Evolutionary conservation across 2,113 vertebrate genomes (phyloP), one percentile per base, ranked within the genome.

Genomic region (Poeciliopsis prolifica): DNA sequence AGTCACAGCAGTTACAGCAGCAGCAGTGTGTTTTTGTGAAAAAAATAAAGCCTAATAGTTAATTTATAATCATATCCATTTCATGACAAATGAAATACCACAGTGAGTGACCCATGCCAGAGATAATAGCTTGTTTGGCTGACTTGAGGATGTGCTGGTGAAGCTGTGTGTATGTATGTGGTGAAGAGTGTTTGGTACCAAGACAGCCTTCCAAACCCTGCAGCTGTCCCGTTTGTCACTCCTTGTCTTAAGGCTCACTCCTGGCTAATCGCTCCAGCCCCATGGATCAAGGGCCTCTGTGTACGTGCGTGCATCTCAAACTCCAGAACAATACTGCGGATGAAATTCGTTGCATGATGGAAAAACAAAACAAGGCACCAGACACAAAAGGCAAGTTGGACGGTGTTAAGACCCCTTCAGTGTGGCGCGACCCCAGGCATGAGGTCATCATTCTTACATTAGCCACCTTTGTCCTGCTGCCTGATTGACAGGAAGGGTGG

Each of bases 31-130:
- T 88, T 86, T 90, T 88, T 88, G 78, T 69, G 82, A 87, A 74
- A 84, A 86, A 81, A 78, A 82, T 2, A 29, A 37, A 37, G 78
- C 80, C 88, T 89, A 80, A 70, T 87, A 90, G 77, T 88, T 78
- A 82, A 90, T 87, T 67, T 74, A 65, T 87, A 78, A 91, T 90
- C 78, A 10, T 94, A 93, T 94, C 93, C 72, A 92, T 94, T 93
- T 94, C 91, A 94, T 91, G 89, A 93, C 94, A 94, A 94, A 94
- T 91, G 91, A 94, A 94, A 94, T 94, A 91, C 93, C 92, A 91
- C 86, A 82, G 86, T 10, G 10, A 37, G 33, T 8, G 33, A 87
- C 91, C 80, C 80, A 70, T 54, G 90, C 87, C 89, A 92, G 88
- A 88, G 89, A 90, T 91, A 94, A 91, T 93, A 90, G 91, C 82